phyloP scores from a whole-genome alignment of 2,113 vertebrate species.

The Channa maculata region DNA sequence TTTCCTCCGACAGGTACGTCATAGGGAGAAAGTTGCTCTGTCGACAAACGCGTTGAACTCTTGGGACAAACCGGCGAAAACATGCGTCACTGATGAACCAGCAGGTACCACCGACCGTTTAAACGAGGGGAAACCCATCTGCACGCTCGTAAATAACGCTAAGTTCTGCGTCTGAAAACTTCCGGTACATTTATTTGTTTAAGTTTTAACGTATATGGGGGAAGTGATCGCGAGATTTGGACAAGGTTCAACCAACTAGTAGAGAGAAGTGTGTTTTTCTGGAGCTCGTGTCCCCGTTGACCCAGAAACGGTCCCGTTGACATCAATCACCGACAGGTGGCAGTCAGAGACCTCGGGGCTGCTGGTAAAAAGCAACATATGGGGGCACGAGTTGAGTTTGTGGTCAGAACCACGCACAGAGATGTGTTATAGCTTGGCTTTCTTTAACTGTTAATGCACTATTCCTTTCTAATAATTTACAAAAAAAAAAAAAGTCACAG shows the following conservation, averaged over 20 bases:
- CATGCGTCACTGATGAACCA: conserved; percentile 64
- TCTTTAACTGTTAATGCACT: no score
- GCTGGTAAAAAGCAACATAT: no score
- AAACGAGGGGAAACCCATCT: conserved; percentile 24
- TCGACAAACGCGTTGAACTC: conserved; percentile 61
- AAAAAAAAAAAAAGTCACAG: no score
- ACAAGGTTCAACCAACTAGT: neutral
- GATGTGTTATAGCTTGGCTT: neutral
- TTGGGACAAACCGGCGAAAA: conserved; percentile 61
- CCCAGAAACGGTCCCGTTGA: neutral
- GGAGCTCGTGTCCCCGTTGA: neutral
- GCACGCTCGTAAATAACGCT: neutral
- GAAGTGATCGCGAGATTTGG: conserved; percentile 28
- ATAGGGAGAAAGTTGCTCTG: conserved; percentile 78
- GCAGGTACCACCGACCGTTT: conserved; percentile 29
- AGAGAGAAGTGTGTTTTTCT: neutral
- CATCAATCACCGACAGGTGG: conserved; percentile 45
- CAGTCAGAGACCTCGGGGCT: conserved; percentile 24
- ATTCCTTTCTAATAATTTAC: no score
- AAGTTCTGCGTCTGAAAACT: no score
- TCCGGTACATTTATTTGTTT: neutral
- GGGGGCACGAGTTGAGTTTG: no score
- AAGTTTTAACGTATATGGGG: neutral
- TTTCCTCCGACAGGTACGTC: conserved; percentile 66
- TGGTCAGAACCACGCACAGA: no score